Base-by-base conservation (phyloP, 1,140 invertebrate genomes). In the Magallana gigas region DNA sequence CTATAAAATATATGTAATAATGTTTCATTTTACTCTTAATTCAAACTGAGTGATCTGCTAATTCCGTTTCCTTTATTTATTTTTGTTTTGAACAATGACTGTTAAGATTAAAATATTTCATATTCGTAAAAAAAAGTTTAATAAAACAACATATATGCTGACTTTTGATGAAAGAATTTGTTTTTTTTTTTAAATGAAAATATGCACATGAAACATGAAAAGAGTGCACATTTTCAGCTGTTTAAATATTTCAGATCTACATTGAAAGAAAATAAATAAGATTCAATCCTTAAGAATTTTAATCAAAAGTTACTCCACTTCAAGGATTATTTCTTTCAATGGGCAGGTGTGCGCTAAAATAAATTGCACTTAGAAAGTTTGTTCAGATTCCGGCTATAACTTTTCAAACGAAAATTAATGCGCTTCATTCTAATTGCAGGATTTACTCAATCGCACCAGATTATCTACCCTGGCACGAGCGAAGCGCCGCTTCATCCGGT, bases 371-470 rank as follows among this genome's bases (percentile, higher is more conserved):
- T 29, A 48, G 5, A 48, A 48, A 2, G 36, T 48, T 36, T 36
- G 12, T 11, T 9, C 8, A 29, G 4, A 76, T 29, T 9, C 7
- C 23, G 68, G 1, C 68, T 29, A 29, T 12, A 76, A 29, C 8
- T 29, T 76, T 64, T 76, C 8, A 29, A 76, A 76, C 9, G 12
- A 29, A 48, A 48, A 48, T 48, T 29, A 76, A 76, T 9, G 8
- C 18, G 8, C 23, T 36, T 76, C 14, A 12, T 9, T 8, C 36
- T 8, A 36, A 11, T 9, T 29, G 8, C 68, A 76, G 68, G 68
- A 76, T 76, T 76, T 76, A 29, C 68, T 76, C 68, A 76, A 76
- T 23, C 68, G 14, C 68, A 18, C 23, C 68, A 76, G 68, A 76
- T 76, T 29, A 76, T 76, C 23, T 76, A 76, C 23, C 29, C 68